Base-by-base conservation (phyloP, 2,888 invertebrate genomes). In the Brachyopa scutellaris region DNA sequence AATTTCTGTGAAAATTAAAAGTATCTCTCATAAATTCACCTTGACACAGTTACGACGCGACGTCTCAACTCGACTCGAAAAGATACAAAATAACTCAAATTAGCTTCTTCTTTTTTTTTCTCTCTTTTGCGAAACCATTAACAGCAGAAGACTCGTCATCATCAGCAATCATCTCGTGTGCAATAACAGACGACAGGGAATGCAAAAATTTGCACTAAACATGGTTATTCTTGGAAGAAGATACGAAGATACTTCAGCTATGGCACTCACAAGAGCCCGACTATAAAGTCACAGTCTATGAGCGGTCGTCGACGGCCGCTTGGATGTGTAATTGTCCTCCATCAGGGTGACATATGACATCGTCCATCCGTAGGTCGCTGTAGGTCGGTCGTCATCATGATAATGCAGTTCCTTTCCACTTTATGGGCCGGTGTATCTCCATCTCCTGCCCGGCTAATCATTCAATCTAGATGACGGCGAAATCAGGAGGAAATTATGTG, bases 291-390 rank as follows among this genome's bases (percentile, higher is more conserved):
- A n/a, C n/a, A n/a, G n/a, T n/a, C n/a, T n/a, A n/a, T n/a, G n/a
- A n/a, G n/a, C n/a, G n/a, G 49, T 53, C 29, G 47, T 9, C 13
- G 26, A 9, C 19, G 6, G 19, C 21, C 11, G 15, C 45, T 55
- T 47, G 17, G 38, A 1, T 38, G 49, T 19, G 62, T 49, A 62
- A 38, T 49, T 38, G 62, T 9, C 66, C 38, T 17, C 15, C 64
- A 31, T 64, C 23, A 31, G 2, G 55, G 67, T 74, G 80, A 80
- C 80, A 76, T 80, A 80, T 80, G 80, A 80, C 80, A 70, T 64
- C 55, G 64, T 57, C 51, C 61, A 51, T 74, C 61, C 26, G 26
- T 26, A 69, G 74, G 74, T 80, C 79, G 49, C 15, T 62, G 13
- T 31, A 47, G 74, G 74, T 74, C 62, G 23, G 8, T 23, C 49